Conservation (phyloP, 2,797 vertebrate species). For the Coracias cyanogaster region DNA sequence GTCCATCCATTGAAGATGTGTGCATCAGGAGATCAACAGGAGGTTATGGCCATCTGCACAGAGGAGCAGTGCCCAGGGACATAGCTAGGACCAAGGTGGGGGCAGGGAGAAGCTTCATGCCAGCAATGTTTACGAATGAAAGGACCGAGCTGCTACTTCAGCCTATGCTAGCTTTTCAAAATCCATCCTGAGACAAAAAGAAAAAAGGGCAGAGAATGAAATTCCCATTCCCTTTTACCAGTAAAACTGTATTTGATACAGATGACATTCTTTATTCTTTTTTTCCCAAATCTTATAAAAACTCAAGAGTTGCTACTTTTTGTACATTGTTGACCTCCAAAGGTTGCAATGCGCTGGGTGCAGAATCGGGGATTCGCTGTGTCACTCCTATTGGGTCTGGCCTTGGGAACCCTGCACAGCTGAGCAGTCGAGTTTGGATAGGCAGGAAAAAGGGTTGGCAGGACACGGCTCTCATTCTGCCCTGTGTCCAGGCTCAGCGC, state of each 20-base stretch:
- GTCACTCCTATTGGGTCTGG: neutral
- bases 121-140: constrained; percentile 23
- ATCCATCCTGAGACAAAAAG: neutral
- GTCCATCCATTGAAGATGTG: neutral
- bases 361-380: neutral
- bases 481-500: neutral
- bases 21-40: neutral
- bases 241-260: neutral
- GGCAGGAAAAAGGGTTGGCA: neutral
- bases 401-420: neutral
- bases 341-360: neutral
- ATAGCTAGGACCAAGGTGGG: neutral
- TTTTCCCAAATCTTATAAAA: neutral
- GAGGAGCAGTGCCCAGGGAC: neutral
- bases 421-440: neutral
- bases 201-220: neutral
- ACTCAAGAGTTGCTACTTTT: neutral
- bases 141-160: neutral
- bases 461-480: neutral
- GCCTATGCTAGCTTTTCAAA: neutral
- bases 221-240: neutral
- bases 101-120: neutral
- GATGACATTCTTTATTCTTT: neutral
- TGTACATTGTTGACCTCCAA: neutral
- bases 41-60: constrained; percentile 1